These are phyloP conservation scores for Anser cygnoides DNA, from an alignment of 2,113 vertebrate species.

Conservation along the genomic window DNA sequence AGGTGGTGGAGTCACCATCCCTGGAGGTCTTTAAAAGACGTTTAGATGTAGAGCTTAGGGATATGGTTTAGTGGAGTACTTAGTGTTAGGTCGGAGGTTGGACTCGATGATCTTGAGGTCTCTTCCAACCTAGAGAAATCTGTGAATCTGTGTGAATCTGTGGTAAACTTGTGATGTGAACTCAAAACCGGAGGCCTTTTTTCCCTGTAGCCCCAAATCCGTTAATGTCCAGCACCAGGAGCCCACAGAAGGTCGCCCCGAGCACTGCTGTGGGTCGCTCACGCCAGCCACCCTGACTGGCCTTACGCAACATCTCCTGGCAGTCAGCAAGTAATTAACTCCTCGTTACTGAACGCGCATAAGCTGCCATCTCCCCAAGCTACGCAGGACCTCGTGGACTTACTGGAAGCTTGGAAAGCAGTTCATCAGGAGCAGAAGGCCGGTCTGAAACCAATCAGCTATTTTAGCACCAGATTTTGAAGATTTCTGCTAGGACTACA, in stretches of 20 bases:
- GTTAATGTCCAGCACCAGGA: not conserved
- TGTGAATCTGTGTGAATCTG: too few species aligned
- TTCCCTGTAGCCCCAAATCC: not conserved
- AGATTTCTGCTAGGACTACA: not conserved
- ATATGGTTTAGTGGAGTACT: too few species aligned
- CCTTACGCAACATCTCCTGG: not conserved
- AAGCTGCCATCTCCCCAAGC: not conserved
- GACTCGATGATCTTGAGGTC: too few species aligned
- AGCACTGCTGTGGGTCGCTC: accelerated
- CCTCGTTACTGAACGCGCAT: accelerated
- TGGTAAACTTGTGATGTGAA: not conserved
- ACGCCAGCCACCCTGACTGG: accelerated
- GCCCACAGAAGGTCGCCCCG: accelerated
- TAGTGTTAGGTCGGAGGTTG: too few species aligned
- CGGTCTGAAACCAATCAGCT: not conserved
- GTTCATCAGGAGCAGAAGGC: not conserved
- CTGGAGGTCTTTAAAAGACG: too few species aligned
- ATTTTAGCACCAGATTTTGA: not conserved
- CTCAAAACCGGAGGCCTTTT: accelerated
- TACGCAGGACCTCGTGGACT: not conserved
- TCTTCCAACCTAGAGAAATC: too few species aligned
- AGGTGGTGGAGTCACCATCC: too few species aligned
- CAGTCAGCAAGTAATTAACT: not conserved
- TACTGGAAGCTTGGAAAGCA: not conserved
- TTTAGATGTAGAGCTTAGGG: too few species aligned